Evolutionary conservation across 2,797 vertebrate genomes (phyloP).

Genomic region (Cyclura pinguis): DNA sequence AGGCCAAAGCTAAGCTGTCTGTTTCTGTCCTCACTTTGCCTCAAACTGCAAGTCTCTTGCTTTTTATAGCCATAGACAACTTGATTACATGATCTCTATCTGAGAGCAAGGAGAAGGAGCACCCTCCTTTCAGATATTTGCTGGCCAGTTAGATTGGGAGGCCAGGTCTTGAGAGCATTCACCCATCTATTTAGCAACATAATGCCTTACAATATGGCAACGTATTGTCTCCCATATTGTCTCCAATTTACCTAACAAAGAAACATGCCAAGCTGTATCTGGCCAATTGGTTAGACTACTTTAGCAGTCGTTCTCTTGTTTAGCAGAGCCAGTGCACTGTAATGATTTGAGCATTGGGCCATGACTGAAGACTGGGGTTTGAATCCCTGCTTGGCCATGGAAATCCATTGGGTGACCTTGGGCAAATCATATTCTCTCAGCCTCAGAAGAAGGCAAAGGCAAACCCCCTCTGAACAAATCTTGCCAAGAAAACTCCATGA

Average conservation of each 20-base stretch:
- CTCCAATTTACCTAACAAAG: not conserved
- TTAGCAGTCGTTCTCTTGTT: not conserved
- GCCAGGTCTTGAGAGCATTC: no score
- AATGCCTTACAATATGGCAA: not conserved
- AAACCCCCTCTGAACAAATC: no score
- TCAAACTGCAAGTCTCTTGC: not conserved
- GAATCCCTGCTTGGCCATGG: no score
- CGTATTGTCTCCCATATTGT: not conserved
- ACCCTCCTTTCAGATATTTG: not conserved
- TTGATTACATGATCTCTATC: no score
- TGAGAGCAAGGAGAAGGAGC: not conserved
- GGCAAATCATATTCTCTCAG: no score
- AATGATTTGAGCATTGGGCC: no score
- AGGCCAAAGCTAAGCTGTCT: not conserved
- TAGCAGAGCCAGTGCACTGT: not conserved
- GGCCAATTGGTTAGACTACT: not conserved
- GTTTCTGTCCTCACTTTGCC: not conserved
- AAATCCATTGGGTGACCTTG: no score
- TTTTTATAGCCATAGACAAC: not conserved
- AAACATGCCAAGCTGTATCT: not conserved
- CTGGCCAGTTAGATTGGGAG: not conserved
- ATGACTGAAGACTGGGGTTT: no score
- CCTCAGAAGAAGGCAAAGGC: no score
- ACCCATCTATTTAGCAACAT: not conserved
- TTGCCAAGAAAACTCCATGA: no score